These are phyloP conservation scores for Drosophila orena DNA, from an alignment of 1,140 invertebrate species.

Conservation along the genomic window DNA sequence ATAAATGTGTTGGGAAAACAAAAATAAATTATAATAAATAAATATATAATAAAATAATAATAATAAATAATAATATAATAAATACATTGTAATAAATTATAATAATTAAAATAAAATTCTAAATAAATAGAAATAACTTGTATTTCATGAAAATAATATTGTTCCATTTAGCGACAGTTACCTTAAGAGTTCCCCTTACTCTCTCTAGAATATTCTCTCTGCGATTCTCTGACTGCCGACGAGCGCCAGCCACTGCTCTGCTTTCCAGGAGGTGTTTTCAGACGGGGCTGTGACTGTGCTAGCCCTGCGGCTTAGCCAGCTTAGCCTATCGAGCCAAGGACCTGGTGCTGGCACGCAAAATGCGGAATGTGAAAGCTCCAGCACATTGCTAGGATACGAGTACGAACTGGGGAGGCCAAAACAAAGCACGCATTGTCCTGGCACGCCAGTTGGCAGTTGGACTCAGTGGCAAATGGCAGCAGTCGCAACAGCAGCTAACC, in stretches of 20 bases:
- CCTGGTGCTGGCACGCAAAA: slow-evolving; percentile 63
- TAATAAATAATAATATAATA: too few relatives aligned
- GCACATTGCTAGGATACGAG: slow-evolving; percentile 77
- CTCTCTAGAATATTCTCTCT: neutral
- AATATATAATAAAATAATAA: too few relatives aligned
- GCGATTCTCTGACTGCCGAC: slow-evolving; percentile 12
- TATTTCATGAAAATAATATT: neutral
- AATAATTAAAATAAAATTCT: neutral
- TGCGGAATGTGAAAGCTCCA: slow-evolving; percentile 52
- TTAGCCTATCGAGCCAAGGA: slow-evolving; percentile 46
- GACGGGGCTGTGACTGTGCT: slow-evolving; percentile 8
- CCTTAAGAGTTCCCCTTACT: neutral
- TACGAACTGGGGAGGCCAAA: slow-evolving; percentile 63
- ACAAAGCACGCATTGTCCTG: slow-evolving; percentile 78
- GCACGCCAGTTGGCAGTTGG: slow-evolving; percentile 74
- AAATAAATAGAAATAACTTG: neutral
- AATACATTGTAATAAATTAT: too few relatives aligned
- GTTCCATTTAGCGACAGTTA: neutral
- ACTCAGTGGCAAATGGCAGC: slow-evolving; percentile 65
- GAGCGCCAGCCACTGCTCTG: slow-evolving; percentile 63
- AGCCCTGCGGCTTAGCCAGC: slow-evolving; percentile 49
- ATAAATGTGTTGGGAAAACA: too few relatives aligned
- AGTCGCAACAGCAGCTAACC: slow-evolving; percentile 55
- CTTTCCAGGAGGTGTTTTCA: slow-evolving; percentile 9
- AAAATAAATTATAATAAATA: too few relatives aligned